A percentile compares a stretch with the other conserved stretches of the same genome.
Conservation (phyloP, 2,113 vertebrate genomes). For the Scopus umbretta region DNA sequence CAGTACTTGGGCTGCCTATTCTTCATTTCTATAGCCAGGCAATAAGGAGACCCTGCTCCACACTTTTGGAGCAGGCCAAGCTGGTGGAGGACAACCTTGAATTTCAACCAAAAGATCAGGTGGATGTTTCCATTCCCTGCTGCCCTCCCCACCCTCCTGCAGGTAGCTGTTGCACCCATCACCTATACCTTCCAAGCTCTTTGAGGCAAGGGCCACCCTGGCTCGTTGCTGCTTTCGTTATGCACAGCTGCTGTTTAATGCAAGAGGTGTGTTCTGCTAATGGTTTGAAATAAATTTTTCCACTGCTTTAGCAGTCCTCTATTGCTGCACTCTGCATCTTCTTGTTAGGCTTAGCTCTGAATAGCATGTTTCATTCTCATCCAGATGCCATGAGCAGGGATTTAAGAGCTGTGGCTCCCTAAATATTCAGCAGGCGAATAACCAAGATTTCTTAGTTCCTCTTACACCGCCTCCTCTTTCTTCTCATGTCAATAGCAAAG, state of each 20-base stretch:
- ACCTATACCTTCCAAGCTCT: not conserved
- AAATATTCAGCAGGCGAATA: constrained; percentile 38
- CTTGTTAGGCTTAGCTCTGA: not conserved
- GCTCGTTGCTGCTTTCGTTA: not conserved
- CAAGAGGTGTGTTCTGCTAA: accelerated
- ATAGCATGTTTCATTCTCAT: not conserved
- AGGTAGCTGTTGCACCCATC: not conserved
- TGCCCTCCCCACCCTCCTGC: not conserved
- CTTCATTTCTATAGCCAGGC: not conserved
- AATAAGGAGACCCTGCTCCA: not conserved
- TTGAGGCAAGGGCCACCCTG: not conserved
- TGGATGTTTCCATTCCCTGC: not conserved
- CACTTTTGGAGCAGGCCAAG: not conserved
- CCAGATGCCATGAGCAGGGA: not conserved
- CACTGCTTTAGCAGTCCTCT: not conserved
- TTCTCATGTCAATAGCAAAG: constrained; percentile 23
- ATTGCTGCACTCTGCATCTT: not conserved
- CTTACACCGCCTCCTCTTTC: constrained; percentile 22
- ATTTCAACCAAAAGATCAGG: not conserved
- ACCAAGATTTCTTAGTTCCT: constrained; percentile 18
- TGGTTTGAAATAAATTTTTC: not conserved
- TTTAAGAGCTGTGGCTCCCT: constrained; percentile 3
- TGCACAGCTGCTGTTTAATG: not conserved
- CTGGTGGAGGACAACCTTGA: not conserved
- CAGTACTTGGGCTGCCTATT: not conserved